Evolutionary conservation across 2,113 vertebrate genomes (phyloP), one percentile per base, ranked within the genome.

Genomic region (Lycaon pictus): DNA sequence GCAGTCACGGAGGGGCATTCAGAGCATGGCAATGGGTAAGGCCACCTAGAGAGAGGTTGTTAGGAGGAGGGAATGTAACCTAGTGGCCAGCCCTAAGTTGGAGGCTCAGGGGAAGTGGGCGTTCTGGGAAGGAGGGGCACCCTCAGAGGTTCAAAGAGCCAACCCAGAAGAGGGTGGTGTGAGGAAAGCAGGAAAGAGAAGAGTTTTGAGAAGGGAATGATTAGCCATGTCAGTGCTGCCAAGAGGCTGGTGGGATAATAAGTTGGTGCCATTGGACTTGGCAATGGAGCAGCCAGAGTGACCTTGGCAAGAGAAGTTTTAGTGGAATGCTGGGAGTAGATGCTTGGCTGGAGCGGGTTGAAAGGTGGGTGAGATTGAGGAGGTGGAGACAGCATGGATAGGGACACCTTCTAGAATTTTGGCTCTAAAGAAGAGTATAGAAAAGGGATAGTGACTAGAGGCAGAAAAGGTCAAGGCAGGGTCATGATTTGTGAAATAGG

Each of bases 1-100:
- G 48, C 3, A 11, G 43, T 37, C 15, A 16, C 5, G 8, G 7
- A 43, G 5, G 9, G 3, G 15, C 19, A 11, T 1, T 25, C 11
- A 23, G 65, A 63, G 74, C 37, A 15, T 3, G 5, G 20, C 29
- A 20, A 53, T 43, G 19, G 16, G 12, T 0, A 6, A 27, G 22
- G 19, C 10, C 43, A 19, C 62, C 32, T 15, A 3, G 32, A 89
- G 7, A 29, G 29, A 53, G 23, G 23, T 12, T 71, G 74, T 37
- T 48, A 25, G 23, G 48, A 37, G 51, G 22, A 43, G 62, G 51
- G 27, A 23, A 53, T 11, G 58, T 65, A 29, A 8, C 27, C 69
- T 35, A 1, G 35, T 6, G 23, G 13, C 5, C 65, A 11, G 62
- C 32, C 37, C 55, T n/a, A 51, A 48, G 5, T 11, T 17, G n/a